Base-by-base conservation (phyloP, 2,888 invertebrate species). In the Syritta pipiens region DNA sequence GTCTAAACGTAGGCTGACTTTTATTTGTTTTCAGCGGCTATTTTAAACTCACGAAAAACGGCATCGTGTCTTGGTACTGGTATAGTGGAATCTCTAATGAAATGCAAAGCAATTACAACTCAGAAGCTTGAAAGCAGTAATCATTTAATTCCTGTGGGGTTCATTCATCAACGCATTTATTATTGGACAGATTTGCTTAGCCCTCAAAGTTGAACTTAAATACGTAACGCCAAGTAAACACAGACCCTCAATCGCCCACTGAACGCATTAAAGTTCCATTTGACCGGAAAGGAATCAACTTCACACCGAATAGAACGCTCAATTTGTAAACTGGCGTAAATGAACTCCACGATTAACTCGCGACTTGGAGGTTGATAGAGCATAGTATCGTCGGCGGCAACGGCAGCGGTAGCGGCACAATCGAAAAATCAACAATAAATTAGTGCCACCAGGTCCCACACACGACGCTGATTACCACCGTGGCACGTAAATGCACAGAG, bases 401-500 rank as follows among this genome's bases (percentile, higher is more conserved):
- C 30, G 24, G 32, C 44, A 20, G 28, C 17, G 48, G 48, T 24
- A 20, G 28, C 35, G 22, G 48, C 9, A 20, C 32, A 44, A 26
- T 42, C 20, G 24, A 19, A 49, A 67, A 60, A 30, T 53, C 44
- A 68, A 67, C 59, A 74, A 40, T 19, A 63, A 51, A 44, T 69
- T 51, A 71, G 63, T 63, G 22, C 14, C 28, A 22, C 24, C 35
- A 51, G 35, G 55, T 67, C 77, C 77, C 77, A 77, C 77, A 77
- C 77, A 77, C 60, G 77, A 60, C 19, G 77, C 44, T 44, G 49
- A 76, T 69, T 57, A 49, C 63, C 26, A 49, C 49, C 10, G 20
- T 20, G 49, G 20, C 53, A 55, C 76, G 60, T 37, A 20, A 19
- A 19, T 6, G 9, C 26, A 17, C 5, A 5, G 9, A 30, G 6